Evolutionary conservation across 2,797 vertebrate species (phyloP).

Genomic region (Buceros bicornis): DNA sequence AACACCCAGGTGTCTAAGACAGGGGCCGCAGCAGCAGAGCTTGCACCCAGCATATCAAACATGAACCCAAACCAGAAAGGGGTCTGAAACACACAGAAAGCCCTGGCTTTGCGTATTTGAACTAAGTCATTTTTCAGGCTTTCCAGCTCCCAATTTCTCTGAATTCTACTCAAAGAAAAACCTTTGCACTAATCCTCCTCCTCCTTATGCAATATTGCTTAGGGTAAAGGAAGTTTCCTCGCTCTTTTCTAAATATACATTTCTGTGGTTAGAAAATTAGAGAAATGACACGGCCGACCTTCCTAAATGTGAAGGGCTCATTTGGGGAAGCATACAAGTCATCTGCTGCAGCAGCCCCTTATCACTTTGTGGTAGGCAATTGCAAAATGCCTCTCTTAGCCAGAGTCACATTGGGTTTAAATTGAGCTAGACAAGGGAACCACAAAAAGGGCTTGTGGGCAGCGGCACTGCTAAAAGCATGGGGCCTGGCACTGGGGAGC

Average conservation of each 20-base stretch:
- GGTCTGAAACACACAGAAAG: not conserved
- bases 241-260: conserved; percentile 33
- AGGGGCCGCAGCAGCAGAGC: not conserved
- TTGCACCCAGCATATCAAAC: not conserved
- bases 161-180: conserved; percentile 16
- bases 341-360: conserved; percentile 32
- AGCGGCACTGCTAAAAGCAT: not conserved
- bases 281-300: conserved; percentile 36
- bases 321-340: conserved; percentile 47
- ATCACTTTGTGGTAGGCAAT: conserved; percentile 10
- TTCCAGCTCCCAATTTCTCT: conserved; percentile 9
- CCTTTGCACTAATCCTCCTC: conserved; percentile 22
- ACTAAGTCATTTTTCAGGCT: conserved; percentile 38
- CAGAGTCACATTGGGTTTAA: not conserved
- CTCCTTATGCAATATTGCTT: conserved; percentile 29
- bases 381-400: conserved; percentile 28
- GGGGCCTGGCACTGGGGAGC: not conserved
- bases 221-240: conserved; percentile 32
- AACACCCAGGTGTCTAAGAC: not conserved
- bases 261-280: conserved; percentile 49
- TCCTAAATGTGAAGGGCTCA: conserved; percentile 11
- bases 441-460: conserved; percentile 42
- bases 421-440: conserved; percentile 41
- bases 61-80: not conserved
- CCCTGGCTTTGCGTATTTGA: conserved; percentile 33